Conservation (phyloP, 2,797 vertebrate species). For the Anniella stebbinsi region DNA sequence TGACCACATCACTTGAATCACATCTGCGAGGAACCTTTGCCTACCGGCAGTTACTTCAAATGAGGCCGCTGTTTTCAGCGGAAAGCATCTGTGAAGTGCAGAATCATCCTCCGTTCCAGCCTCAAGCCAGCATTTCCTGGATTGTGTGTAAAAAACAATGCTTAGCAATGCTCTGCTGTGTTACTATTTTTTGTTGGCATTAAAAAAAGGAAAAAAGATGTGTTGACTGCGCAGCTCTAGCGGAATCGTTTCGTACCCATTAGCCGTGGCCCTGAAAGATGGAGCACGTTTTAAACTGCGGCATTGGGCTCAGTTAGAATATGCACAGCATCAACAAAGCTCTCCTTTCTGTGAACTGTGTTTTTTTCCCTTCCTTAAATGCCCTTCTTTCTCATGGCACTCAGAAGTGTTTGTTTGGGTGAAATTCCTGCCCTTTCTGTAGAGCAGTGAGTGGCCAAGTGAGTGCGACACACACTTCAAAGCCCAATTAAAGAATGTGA, state of each 20-base stretch:
- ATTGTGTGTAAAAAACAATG: not conserved
- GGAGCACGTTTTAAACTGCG: not conserved
- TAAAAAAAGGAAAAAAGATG: not conserved
- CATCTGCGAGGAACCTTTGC: not conserved
- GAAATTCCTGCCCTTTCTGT: accelerated
- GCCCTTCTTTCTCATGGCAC: not conserved
- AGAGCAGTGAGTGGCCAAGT: not conserved
- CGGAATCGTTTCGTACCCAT: not conserved
- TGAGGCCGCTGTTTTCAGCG: not conserved
- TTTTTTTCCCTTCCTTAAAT: not conserved
- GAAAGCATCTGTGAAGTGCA: too few species aligned
- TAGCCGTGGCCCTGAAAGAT: not conserved
- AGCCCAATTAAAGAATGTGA: not conserved
- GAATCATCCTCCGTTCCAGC: not conserved
- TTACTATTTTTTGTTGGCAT: not conserved
- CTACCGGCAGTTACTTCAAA: not conserved
- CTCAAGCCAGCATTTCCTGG: not conserved
- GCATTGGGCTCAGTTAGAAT: not conserved
- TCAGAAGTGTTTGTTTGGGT: not conserved
- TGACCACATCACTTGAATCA: not conserved
- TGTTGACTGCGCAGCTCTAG: not conserved
- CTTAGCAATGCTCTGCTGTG: not conserved
- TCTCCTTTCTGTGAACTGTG: not conserved
- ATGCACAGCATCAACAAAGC: not conserved
- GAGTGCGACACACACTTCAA: not conserved